These are phyloP conservation scores for Cynopterus brachyotis DNA, from an alignment of 2,113 vertebrate genomes.

Conservation along the genomic window DNA sequence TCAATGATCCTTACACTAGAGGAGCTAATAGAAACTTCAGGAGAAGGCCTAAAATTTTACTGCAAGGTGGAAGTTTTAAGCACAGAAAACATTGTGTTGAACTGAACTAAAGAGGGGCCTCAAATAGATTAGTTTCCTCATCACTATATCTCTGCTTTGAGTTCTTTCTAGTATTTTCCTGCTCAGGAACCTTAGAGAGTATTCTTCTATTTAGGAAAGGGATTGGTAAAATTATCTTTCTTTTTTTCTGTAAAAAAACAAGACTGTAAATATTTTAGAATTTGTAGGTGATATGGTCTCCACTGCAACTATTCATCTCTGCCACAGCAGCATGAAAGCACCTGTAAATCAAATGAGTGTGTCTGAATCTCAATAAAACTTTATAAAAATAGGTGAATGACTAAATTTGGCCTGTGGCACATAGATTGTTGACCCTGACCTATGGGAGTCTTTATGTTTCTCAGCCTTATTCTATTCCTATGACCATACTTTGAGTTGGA, in stretches of 20 bases:
- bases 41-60: background rate
- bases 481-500: background rate
- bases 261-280: background rate
- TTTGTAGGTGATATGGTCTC: background rate
- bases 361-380: background rate
- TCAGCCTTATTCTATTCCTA: background rate
- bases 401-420: background rate
- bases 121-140: background rate
- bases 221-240: background rate
- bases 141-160: background rate
- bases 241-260: background rate
- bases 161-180: background rate
- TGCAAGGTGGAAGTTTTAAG: background rate
- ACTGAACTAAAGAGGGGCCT: background rate
- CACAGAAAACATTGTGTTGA: background rate
- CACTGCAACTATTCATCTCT: background rate
- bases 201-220: background rate
- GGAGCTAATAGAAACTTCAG: background rate
- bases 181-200: background rate
- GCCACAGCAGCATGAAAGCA: background rate
- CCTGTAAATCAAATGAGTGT: background rate
- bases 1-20: background rate
- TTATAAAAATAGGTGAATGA: background rate
- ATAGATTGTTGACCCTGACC: background rate
- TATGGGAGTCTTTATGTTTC: background rate